Base-by-base conservation (phyloP, 2,888 invertebrate species). In the Cosmia trapezina region DNA sequence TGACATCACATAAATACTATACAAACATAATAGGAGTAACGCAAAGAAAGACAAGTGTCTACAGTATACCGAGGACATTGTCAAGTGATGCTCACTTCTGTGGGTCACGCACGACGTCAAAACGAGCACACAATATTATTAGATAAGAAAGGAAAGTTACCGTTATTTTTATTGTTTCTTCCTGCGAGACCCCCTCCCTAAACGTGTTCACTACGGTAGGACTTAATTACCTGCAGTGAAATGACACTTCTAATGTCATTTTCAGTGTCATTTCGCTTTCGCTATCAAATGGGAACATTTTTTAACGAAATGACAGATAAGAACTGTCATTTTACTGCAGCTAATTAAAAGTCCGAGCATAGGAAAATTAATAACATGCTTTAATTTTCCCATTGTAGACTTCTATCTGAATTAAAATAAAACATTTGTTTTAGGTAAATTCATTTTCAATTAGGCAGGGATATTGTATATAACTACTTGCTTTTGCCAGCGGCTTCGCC, bases 1-100 rank as follows among this genome's bases (percentile, higher is more conserved):
- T 51, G 51, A 57, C 51, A 28, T 76, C 45, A 73, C n/a, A 17
- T 33, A 43, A 66, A 59, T 76, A 51, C n/a, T 51, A n/a, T 7
- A 59, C 57, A 45, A 57, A 76, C 17, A n/a, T 51, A 51, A 28
- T 17, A 33, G 33, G 4, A 51, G 33, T 22, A 22, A 4, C 14
- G 22, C 33, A 67, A 45, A 53, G 45, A 76, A 53, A 37, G 22
- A 51, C 51, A 51, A 67, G 57, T 28, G 49, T n/a, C 19, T 59
- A 68, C 33, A 17, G 9, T 47, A 14, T 47, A 45, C 28, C 12
- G 12, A 37, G 37, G 37, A 28, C 12, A 22, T 14, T 57, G 22
- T 56, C 33, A 17, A 43, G 14, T n/a, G 28, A 22, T 22, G 0
- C 6, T 66, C 19, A 22, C 19, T 43, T n/a, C 37, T 53, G 28